phyloP scores from a whole-genome alignment of 2,113 vertebrate genomes.

The Ondatra zibethicus region DNA sequence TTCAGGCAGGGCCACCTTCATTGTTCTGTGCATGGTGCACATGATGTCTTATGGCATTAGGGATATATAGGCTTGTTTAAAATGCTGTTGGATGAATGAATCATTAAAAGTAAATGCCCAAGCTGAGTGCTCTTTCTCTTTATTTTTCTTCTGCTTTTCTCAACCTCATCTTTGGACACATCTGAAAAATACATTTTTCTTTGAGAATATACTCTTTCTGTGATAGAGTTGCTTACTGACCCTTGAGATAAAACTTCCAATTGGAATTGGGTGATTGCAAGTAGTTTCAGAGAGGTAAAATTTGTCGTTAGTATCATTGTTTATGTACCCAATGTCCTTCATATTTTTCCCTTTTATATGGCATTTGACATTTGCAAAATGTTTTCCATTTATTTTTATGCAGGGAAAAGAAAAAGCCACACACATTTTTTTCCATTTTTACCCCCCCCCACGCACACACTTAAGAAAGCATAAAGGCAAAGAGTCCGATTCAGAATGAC shows the following conservation, averaged over 20 bases:
- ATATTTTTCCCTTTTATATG: constrained; percentile 77
- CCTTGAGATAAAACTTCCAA: constrained; percentile 65
- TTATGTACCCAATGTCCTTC: constrained; percentile 75
- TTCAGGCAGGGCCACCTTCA: neutral
- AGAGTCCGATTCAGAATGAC: neutral
- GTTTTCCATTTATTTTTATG: constrained; percentile 84
- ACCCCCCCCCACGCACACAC: neutral
- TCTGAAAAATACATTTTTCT: neutral
- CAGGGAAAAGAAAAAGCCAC: constrained; percentile 56
- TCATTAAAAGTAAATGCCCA: neutral
- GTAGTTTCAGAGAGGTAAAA: constrained; percentile 51
- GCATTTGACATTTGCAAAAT: constrained; percentile 82
- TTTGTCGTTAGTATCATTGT: constrained; percentile 74
- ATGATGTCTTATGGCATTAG: rapidly evolving
- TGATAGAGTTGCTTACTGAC: constrained; percentile 63
- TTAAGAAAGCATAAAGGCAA: constrained; percentile 55
- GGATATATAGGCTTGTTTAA: neutral
- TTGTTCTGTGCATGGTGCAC: neutral
- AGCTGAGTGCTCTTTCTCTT: neutral
- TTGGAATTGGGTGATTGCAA: constrained; percentile 41
- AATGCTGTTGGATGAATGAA: neutral
- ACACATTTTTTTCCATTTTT: neutral
- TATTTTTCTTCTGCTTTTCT: neutral
- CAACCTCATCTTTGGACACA: neutral
- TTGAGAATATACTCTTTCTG: neutral